Conservation (phyloP, 2,888 invertebrate species). For the Cordilura impudica region DNA sequence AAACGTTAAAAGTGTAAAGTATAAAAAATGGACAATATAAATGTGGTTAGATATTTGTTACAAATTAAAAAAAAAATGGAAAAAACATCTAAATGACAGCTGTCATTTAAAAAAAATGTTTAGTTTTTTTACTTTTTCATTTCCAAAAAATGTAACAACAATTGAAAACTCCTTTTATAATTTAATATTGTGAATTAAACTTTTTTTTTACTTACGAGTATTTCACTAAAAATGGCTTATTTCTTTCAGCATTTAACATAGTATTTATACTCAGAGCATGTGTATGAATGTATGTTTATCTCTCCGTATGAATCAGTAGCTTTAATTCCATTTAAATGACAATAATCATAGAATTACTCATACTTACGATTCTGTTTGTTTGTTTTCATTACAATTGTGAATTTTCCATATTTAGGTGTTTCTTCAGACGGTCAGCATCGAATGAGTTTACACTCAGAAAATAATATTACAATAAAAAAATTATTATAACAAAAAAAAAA, state of each 20-base stretch:
- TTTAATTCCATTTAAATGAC: constrained; percentile 35
- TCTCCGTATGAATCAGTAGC: constrained; percentile 47
- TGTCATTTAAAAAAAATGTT: constrained; percentile 15
- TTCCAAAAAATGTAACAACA: not conserved
- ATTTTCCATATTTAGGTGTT: constrained; percentile 53
- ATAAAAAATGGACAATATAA: not conserved
- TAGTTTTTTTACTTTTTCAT: not conserved
- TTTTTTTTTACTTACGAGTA: not conserved
- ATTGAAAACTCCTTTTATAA: not conserved
- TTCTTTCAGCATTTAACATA: too few species aligned
- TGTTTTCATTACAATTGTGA: constrained; percentile 23
- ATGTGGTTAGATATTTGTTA: not conserved
- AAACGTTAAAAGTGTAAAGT: too few species aligned
- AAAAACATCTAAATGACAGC: constrained; percentile 29
- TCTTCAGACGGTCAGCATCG: not conserved
- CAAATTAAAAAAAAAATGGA: not conserved
- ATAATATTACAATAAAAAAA: not conserved
- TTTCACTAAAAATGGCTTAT: too few species aligned
- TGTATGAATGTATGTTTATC: too few species aligned
- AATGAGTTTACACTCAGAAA: not conserved
- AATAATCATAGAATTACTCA: constrained; percentile 42
- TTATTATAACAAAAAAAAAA: too few species aligned
- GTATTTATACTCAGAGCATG: too few species aligned
- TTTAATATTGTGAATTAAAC: not conserved
- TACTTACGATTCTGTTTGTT: constrained; percentile 21